A percentile compares a stretch with the other conserved stretches of the same genome.
These are phyloP conservation scores for Dynastes grantii DNA, from an alignment of 2,888 invertebrate genomes.

Conservation along the genomic window DNA sequence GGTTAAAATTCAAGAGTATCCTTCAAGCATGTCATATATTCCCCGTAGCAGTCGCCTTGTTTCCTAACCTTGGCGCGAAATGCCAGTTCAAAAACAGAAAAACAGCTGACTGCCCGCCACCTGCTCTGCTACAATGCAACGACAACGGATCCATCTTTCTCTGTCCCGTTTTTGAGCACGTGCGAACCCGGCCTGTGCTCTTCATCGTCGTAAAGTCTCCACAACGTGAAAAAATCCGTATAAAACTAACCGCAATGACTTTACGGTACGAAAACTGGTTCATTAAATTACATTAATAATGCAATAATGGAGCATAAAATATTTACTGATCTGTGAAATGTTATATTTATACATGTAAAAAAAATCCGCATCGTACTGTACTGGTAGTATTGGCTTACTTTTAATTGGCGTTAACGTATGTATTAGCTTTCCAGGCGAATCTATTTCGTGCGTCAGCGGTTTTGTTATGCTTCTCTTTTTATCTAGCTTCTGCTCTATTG, in stretches of 20 bases:
- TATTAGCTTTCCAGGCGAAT: too few relatives aligned
- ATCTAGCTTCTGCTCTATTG: too few relatives aligned
- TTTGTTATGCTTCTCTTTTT: too few relatives aligned
- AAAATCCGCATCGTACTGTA: too few relatives aligned
- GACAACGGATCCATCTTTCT: background rate
- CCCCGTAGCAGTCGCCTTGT: slow-evolving; percentile 25
- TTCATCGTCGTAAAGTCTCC: background rate
- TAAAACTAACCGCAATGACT: slow-evolving; percentile 1
- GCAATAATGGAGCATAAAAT: background rate
- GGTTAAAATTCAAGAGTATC: slow-evolving; percentile 25
- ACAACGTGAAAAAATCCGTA: background rate
- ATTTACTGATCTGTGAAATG: background rate
- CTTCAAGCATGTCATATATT: slow-evolving; percentile 30
- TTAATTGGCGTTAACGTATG: too few relatives aligned
- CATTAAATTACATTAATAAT: slow-evolving; percentile 3
- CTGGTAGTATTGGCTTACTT: too few relatives aligned
- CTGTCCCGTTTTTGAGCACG: background rate
- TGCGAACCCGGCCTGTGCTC: background rate
- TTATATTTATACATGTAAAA: background rate
- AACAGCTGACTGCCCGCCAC: slow-evolving; percentile 26
- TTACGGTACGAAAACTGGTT: slow-evolving; percentile 1
- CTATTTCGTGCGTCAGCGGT: too few relatives aligned
- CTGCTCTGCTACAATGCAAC: slow-evolving; percentile 9
- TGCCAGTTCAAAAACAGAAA: slow-evolving; percentile 20
- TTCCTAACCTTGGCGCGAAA: slow-evolving; percentile 22